Conservation (phyloP, 2,888 invertebrate species). For the Dastarcus helophoroides region DNA sequence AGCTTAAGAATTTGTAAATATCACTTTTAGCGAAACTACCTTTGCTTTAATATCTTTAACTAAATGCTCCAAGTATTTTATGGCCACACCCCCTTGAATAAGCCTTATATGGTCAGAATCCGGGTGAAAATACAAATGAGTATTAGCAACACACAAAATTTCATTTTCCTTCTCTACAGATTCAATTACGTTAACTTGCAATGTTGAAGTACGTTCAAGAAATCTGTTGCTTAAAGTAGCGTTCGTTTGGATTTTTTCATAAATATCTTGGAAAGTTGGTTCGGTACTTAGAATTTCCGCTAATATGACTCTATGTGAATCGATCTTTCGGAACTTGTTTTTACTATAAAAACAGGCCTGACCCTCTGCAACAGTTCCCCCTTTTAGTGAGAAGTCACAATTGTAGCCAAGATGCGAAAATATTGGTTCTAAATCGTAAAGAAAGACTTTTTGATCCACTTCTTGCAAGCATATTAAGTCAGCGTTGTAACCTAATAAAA, state of each 20-base stretch:
- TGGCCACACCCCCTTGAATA: constrained; percentile 66
- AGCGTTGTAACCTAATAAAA: constrained; percentile 65
- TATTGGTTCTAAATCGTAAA: constrained; percentile 50
- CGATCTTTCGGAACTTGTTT: constrained; percentile 56
- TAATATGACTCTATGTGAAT: constrained; percentile 44
- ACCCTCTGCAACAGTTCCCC: constrained; percentile 66
- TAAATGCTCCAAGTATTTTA: constrained; percentile 56
- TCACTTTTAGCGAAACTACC: constrained; percentile 19
- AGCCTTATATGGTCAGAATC: constrained; percentile 82
- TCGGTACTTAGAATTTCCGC: constrained; percentile 46
- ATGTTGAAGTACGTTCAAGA: constrained; percentile 52
- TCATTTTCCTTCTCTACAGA: constrained; percentile 40
- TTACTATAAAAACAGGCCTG: constrained; percentile 64
- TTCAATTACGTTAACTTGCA: constrained; percentile 49
- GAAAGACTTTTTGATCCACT: constrained; percentile 72
- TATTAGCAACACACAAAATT: constrained; percentile 62
- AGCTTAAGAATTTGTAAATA: too few relatives aligned
- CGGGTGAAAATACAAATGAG: constrained; percentile 89
- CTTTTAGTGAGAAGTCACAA: constrained; percentile 60
- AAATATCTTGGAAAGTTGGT: constrained; percentile 44
- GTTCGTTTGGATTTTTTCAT: constrained; percentile 50
- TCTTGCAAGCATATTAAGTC: constrained; percentile 90
- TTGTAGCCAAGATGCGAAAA: constrained; percentile 44
- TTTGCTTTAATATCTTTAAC: constrained; percentile 35
- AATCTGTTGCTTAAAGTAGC: constrained; percentile 46